Evolutionary conservation across 1,140 invertebrate genomes (phyloP).

Genomic region (Aphelenchoides avenae): DNA sequence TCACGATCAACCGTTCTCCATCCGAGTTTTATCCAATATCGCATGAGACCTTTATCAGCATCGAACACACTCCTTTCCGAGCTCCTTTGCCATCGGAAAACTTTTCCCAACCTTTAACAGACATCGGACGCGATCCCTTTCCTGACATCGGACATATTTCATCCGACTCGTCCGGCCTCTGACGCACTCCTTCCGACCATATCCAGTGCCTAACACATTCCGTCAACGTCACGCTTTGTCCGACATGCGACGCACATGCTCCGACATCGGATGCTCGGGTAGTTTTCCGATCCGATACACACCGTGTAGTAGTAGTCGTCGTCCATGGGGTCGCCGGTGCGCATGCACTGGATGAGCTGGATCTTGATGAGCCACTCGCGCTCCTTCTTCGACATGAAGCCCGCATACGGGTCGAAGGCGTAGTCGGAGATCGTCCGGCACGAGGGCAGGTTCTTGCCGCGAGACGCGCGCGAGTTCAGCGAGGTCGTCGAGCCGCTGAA

Average conservation of each 20-base stretch:
- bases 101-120: no score
- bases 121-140: no score
- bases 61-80: no score
- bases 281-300: no score
- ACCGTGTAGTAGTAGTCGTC: slow-evolving; percentile 58
- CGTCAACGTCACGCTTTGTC: slow-evolving; percentile 9
- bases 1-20: no score
- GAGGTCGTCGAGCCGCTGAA: not conserved
- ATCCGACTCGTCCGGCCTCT: no score
- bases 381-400: slow-evolving; percentile 57
- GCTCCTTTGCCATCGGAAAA: no score
- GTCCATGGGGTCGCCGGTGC: slow-evolving; percentile 48
- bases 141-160: no score
- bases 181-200: no score
- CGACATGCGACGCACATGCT: not conserved
- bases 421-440: slow-evolving; percentile 49
- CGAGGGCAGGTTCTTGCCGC: slow-evolving; percentile 42
- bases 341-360: slow-evolving; percentile 53
- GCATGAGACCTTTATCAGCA: no score
- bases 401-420: slow-evolving; percentile 58
- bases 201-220: slow-evolving; percentile 19
- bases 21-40: no score
- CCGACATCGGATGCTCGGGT: not conserved
- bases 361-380: slow-evolving; percentile 59
- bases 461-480: no score